Percentiles rank a stretch among this genome's conserved stretches.
phyloP scores from a whole-genome alignment of 2,113 vertebrate species.

The Turdus rufiventris region DNA sequence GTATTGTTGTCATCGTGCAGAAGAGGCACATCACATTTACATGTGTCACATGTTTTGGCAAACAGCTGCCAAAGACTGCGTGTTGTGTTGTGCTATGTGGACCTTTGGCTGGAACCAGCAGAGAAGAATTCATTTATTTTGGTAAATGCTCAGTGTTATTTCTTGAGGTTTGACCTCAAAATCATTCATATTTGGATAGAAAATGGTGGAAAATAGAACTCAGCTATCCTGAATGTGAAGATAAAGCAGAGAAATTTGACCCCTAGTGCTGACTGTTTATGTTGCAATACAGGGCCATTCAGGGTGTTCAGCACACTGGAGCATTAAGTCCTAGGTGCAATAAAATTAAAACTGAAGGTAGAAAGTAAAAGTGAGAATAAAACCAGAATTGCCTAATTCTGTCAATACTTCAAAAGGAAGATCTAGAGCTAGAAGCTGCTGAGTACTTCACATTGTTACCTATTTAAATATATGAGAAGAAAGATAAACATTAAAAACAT shows the following conservation, averaged over 20 bases:
- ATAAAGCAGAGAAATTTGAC: neutral
- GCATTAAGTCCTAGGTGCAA: neutral
- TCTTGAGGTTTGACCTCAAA: constrained; percentile 5
- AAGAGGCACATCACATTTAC: neutral
- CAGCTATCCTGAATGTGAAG: neutral
- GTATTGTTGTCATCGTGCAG: neutral
- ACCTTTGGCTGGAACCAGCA: neutral
- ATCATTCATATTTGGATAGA: neutral
- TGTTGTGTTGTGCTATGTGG: neutral
- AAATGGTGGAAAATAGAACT: neutral
- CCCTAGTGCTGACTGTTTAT: neutral
- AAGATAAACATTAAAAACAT: neutral
- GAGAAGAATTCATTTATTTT: neutral
- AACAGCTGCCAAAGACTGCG: neutral
- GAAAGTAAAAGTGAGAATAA: neutral
- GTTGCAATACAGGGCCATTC: accelerated
- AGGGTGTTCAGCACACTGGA: neutral
- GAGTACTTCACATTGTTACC: neutral
- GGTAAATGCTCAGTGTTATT: neutral
- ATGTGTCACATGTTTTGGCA: neutral
- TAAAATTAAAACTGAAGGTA: neutral
- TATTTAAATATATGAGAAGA: neutral
- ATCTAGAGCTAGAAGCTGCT: neutral
- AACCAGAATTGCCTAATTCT: neutral
- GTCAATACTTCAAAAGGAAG: neutral